Percentiles rank a stretch among this genome's conserved stretches.
Evolutionary conservation across 2,797 vertebrate genomes (phyloP).

Genomic region (Cryptoprocta ferox): DNA sequence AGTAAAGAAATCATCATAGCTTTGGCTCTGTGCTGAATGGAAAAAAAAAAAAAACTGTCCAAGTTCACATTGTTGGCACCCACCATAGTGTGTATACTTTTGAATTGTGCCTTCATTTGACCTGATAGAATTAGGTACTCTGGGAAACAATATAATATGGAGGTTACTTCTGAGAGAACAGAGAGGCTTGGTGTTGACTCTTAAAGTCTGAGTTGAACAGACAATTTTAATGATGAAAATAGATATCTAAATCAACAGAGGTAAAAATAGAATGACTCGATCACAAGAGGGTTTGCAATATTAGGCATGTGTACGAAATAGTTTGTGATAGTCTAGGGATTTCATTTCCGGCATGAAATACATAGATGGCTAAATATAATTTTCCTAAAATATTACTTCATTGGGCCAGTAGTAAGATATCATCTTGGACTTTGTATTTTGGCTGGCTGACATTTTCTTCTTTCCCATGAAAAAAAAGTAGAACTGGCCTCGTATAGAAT

Average conservation of each 20-base stretch:
- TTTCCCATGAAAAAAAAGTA: slow-evolving; percentile 83
- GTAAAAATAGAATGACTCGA: slow-evolving; percentile 14
- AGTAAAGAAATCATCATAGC: not conserved
- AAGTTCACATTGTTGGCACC: slow-evolving; percentile 10
- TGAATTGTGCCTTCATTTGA: not conserved
- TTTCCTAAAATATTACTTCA: slow-evolving; percentile 85
- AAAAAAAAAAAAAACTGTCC: not conserved
- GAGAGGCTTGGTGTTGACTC: not conserved
- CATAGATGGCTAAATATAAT: slow-evolving; percentile 84
- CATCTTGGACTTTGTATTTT: slow-evolving; percentile 88
- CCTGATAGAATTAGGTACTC: not conserved
- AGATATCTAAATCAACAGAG: slow-evolving; percentile 45
- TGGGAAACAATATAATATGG: not conserved
- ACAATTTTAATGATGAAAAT: slow-evolving; percentile 62
- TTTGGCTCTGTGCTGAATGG: not conserved
- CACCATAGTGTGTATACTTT: not conserved
- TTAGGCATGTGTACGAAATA: not conserved
- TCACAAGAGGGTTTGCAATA: slow-evolving; percentile 49
- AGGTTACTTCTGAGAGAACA: slow-evolving; percentile 5
- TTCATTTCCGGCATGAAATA: slow-evolving; percentile 74
- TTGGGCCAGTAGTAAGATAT: slow-evolving; percentile 83
- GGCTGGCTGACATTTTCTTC: slow-evolving; percentile 86
- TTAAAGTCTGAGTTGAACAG: slow-evolving; percentile 1
- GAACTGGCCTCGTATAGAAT: slow-evolving; percentile 76
- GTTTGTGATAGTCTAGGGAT: slow-evolving; percentile 77